phyloP scores from a whole-genome alignment of 2,113 vertebrate species.

The Rhabdomys dilectus region DNA sequence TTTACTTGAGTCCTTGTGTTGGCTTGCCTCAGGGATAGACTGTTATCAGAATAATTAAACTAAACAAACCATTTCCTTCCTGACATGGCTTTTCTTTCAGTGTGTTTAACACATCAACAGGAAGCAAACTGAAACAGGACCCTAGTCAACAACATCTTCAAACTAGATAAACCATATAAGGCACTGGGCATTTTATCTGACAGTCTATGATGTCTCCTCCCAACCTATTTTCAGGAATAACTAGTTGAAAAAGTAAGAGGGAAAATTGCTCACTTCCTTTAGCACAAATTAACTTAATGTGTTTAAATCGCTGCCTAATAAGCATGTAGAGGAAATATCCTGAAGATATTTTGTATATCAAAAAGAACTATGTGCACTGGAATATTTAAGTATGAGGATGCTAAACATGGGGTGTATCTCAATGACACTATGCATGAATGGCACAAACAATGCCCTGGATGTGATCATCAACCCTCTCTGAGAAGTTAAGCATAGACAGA shows the following conservation, averaged over 20 bases:
- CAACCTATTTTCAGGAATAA: not conserved
- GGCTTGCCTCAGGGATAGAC: not conserved
- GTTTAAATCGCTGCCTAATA: not conserved
- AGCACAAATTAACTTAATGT: not conserved
- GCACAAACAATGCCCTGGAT: not conserved
- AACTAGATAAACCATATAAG: not conserved
- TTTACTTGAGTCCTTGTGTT: not conserved
- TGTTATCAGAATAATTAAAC: not conserved
- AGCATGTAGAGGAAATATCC: constrained; percentile 4
- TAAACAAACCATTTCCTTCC: not conserved
- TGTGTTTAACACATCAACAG: not conserved
- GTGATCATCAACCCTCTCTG: not conserved
- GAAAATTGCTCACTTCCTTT: constrained; percentile 30
- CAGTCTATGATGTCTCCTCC: not conserved
- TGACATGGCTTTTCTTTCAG: not conserved
- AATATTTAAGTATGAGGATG: not conserved
- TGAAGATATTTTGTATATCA: not conserved
- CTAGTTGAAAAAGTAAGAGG: not conserved
- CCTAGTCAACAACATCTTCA: not conserved
- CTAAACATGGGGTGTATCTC: not conserved
- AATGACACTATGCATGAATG: not conserved
- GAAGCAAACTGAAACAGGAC: not conserved
- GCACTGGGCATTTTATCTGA: not conserved
- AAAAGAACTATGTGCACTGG: not conserved
- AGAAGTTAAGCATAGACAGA: not conserved